A percentile compares a stretch with the other conserved stretches of the same genome.
phyloP scores from a whole-genome alignment of 2,113 vertebrate species.

The Megalops atlanticus region DNA sequence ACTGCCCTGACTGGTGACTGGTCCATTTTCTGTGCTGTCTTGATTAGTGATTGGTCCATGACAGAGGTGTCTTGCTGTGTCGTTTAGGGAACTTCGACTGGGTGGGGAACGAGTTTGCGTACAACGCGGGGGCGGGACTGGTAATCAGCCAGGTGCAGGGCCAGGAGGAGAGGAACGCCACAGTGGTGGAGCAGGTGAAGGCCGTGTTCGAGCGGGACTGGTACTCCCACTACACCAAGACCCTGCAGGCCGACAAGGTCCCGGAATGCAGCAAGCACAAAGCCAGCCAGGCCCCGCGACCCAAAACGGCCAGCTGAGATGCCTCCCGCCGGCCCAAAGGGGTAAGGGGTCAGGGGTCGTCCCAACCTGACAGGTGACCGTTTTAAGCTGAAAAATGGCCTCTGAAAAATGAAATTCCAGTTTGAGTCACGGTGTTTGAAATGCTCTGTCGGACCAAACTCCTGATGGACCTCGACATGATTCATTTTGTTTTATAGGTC shows the following conservation, averaged over 20 bases:
- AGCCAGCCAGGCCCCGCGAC: conserved; percentile 52
- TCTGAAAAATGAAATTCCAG: too few species aligned
- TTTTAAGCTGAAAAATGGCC: too few species aligned
- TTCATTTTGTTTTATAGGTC: neutral
- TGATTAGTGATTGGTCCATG: too few species aligned
- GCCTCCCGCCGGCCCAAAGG: too few species aligned
- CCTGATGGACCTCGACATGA: neutral
- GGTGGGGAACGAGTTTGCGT: conserved; percentile 88
- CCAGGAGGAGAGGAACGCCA: conserved; percentile 63
- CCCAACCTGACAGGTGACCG: too few species aligned
- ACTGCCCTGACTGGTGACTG: too few species aligned
- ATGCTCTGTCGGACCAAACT: neutral
- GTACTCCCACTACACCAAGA: conserved; percentile 83
- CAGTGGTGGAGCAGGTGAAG: conserved; percentile 83
- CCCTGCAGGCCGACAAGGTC: conserved; percentile 81
- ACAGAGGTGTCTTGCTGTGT: conserved; percentile 42
- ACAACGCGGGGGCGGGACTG: conserved; percentile 88
- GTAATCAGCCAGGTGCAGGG: conserved; percentile 83
- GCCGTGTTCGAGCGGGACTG: conserved; percentile 90
- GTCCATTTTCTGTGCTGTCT: too few species aligned
- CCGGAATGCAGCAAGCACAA: conserved; percentile 78
- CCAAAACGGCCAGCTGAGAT: conserved; percentile 38
- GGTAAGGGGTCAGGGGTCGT: too few species aligned
- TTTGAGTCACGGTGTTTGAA: neutral
- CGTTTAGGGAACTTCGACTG: conserved; percentile 90